phyloP scores from a whole-genome alignment of 2,113 vertebrate species.

The Ochotona princeps region DNA sequence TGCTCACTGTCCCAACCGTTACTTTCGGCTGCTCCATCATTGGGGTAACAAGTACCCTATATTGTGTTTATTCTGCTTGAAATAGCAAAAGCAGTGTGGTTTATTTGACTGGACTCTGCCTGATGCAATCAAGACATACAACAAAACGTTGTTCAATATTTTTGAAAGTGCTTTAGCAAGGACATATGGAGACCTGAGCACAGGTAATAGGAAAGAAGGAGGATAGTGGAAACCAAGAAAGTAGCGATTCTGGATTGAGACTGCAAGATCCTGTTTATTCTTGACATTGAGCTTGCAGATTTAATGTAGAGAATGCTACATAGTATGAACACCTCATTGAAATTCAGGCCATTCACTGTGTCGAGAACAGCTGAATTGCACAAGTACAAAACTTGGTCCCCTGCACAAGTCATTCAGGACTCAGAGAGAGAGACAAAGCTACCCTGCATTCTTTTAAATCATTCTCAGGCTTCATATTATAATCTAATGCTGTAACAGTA shows the following conservation, averaged over 20 bases:
- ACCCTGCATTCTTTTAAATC: background rate
- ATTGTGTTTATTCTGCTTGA: background rate
- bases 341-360: constrained; percentile 22
- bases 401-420: background rate
- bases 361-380: background rate
- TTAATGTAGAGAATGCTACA: background rate
- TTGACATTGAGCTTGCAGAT: background rate
- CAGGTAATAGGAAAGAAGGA: background rate
- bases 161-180: background rate
- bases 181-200: background rate
- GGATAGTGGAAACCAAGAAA: background rate
- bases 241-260: background rate
- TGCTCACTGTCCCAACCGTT: too few relatives aligned
- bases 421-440: background rate
- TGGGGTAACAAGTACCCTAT: background rate
- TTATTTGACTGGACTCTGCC: background rate
- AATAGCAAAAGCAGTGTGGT: background rate
- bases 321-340: background rate
- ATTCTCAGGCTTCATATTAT: background rate
- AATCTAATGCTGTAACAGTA: background rate
- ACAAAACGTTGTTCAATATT: background rate
- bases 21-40: background rate
- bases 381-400: background rate
- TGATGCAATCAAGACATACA: background rate
- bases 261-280: background rate